A percentile compares a stretch with the other conserved stretches of the same genome.
Evolutionary conservation across 2,113 vertebrate genomes (phyloP).

Genomic region (Scolopax mira): DNA sequence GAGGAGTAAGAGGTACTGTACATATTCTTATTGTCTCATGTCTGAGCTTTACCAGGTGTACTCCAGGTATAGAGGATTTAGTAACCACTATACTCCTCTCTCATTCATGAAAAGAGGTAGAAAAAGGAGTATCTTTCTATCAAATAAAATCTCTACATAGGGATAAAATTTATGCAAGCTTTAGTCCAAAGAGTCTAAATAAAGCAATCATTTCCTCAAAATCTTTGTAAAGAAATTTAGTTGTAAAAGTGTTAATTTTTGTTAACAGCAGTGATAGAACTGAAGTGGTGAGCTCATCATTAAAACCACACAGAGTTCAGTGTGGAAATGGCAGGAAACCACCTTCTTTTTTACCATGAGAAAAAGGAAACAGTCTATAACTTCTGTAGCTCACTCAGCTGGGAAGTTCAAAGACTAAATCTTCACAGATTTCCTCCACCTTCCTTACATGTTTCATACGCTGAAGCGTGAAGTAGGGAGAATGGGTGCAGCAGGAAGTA

Average conservation of each 20-base stretch:
- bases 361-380: background rate
- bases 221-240: background rate
- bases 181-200: background rate
- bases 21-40: background rate
- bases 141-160: background rate
- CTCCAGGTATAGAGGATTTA: background rate
- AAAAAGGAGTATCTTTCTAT: background rate
- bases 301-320: background rate
- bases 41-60: background rate
- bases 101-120: background rate
- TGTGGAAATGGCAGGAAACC: background rate
- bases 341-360: background rate
- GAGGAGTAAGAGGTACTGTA: background rate
- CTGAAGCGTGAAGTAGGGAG: background rate
- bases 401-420: background rate
- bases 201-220: background rate
- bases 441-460: background rate
- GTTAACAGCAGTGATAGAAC: background rate
- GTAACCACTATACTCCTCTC: background rate
- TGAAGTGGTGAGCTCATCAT: background rate
- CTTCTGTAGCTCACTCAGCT: background rate
- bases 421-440: rapidly evolving
- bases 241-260: background rate
- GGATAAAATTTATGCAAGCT: background rate
- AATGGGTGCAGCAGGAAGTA: background rate